Conservation (phyloP, 2,888 invertebrate species). For the Drosophila anceps region DNA sequence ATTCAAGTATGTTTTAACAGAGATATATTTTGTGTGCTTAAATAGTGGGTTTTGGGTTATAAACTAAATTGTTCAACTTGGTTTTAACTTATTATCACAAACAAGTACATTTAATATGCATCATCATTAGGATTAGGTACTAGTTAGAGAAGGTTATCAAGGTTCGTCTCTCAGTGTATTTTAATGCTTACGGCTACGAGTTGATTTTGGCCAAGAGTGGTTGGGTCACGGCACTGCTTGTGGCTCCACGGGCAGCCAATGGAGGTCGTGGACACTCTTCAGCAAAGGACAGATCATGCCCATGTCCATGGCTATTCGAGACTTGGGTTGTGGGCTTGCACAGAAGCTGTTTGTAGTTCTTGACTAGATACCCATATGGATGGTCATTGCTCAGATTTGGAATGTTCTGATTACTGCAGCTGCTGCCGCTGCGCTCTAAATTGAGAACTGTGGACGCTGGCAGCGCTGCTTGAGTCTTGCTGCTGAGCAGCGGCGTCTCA, state of each 20-base stretch:
- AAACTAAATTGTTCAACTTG: slow-evolving; percentile 72
- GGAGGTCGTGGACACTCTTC: slow-evolving; percentile 48
- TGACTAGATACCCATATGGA: slow-evolving; percentile 73
- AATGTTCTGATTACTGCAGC: slow-evolving; percentile 66
- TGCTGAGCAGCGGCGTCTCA: slow-evolving; percentile 55
- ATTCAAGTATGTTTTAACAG: background rate
- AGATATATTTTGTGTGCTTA: slow-evolving; percentile 1
- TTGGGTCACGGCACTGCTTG: slow-evolving; percentile 75
- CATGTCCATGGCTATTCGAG: slow-evolving; percentile 58
- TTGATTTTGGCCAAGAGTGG: slow-evolving; percentile 84
- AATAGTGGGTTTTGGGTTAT: slow-evolving; percentile 24
- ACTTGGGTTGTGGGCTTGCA: slow-evolving; percentile 62
- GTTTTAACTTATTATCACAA: slow-evolving; percentile 77
- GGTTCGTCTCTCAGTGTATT: slow-evolving; percentile 22
- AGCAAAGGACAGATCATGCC: slow-evolving; percentile 36
- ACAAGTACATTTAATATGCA: slow-evolving; percentile 75
- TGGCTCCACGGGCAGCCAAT: slow-evolving; percentile 43
- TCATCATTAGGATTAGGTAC: slow-evolving; percentile 57
- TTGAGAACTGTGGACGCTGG: slow-evolving; percentile 24
- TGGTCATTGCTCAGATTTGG: slow-evolving; percentile 53
- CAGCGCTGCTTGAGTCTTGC: slow-evolving; percentile 16
- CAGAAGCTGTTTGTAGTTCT: slow-evolving; percentile 80
- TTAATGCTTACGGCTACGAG: slow-evolving; percentile 68
- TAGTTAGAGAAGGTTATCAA: slow-evolving; percentile 24
- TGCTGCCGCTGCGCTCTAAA: slow-evolving; percentile 53